Base-by-base conservation (phyloP, 2,113 vertebrate species). In the Platysteira castanea region DNA sequence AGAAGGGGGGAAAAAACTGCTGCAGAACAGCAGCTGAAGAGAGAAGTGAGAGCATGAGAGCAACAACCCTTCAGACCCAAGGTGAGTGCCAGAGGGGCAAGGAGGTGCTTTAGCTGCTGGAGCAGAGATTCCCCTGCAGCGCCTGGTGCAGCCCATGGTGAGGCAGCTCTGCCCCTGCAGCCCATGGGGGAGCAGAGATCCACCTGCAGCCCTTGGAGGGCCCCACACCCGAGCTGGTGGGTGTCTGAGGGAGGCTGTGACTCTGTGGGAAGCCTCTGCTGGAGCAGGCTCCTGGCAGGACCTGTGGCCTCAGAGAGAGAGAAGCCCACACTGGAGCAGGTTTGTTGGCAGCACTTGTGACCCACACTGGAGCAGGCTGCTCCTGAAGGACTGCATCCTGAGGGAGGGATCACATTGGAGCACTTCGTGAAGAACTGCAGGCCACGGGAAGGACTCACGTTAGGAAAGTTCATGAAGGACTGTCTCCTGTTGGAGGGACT, bases 191-290 rank as follows among this genome's bases (percentile, higher is more conserved):
- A 63, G n/a, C 56, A 78, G 33, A 69, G 39, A 69, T 61, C 23
- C 74, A 46, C 54, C 28, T 28, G 50, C 50, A 28, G 50, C 50
- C 27, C 33, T 2, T 10, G 31, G 22, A 37, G 37, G 2, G 33
- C 4, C 46, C 52, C 76, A 27, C 12, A 10, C 12, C 5, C 0
- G 26, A 59, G 60, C 37, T 33, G 68, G 21, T 19, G 33, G 37
- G 30, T 59, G 50, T 13, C 39, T 16, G 13, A 22, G 31, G 21
- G 26, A 42, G 39, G 30, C 23, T 65, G 35, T 37, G 67, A 33
- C 18, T 22, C 42, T 26, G 22, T 19, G 50, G 42, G 42, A 80
- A 64, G 35, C 26, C 31, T 1, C 0, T 1, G 0, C 31, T 50
- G 42, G 31, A 65, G 15, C 14, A 80, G 27, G 67, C 22, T 42